Conservation (phyloP, 2,888 invertebrate genomes). For the Andrena bicolor region DNA sequence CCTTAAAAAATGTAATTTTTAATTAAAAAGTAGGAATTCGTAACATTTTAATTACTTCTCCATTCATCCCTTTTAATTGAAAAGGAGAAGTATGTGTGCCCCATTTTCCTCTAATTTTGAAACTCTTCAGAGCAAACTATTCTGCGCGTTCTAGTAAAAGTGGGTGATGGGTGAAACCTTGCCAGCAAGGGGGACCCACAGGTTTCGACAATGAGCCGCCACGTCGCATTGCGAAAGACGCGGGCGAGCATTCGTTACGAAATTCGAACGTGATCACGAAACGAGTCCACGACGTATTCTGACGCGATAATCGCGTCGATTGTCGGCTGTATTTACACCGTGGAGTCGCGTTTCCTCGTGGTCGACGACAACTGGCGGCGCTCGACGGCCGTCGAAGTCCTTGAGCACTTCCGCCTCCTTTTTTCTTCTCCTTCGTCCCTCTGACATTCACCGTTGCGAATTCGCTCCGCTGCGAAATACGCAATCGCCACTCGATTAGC, state of each 20-base stretch:
- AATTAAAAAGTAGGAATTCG: no score
- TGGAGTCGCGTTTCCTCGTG: conserved; percentile 2
- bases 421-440: conserved; percentile 35
- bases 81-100: background rate
- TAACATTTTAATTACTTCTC: no score
- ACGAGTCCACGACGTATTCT: conserved; percentile 1
- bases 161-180: background rate
- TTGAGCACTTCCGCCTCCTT: conserved; percentile 56
- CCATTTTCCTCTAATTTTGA: background rate
- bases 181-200: background rate
- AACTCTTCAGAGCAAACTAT: no score
- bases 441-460: conserved; percentile 57
- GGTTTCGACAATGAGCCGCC: conserved; percentile 25
- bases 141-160: background rate
- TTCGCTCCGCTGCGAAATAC: conserved; percentile 29
- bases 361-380: conserved; percentile 23
- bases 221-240: conserved; percentile 17
- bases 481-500: background rate
- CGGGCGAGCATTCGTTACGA: conserved; percentile 20
- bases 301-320: conserved; percentile 14
- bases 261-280: conserved; percentile 43
- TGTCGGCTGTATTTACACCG: conserved; percentile 13
- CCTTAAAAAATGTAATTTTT: no score
- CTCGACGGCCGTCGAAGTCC: conserved; percentile 49
- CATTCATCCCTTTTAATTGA: no score